A percentile compares a stretch with the other conserved stretches of the same genome.
Conservation (phyloP, 2,888 invertebrate genomes). For the Eupithecia vulgata region DNA sequence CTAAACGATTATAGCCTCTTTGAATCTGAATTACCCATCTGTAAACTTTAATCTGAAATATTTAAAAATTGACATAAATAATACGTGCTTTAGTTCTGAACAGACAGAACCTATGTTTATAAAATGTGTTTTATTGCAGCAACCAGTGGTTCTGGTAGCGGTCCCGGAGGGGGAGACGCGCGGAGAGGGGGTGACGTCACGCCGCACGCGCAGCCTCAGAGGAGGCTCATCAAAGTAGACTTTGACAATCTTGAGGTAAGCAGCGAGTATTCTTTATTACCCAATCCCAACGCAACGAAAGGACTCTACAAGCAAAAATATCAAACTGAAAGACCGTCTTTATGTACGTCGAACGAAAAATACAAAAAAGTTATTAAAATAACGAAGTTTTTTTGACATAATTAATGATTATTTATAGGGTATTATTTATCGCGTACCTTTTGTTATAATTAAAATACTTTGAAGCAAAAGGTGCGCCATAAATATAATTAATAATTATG, state of each 20-base stretch:
- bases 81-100: not conserved
- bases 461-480: no score
- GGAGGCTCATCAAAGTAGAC: conserved; percentile 93
- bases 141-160: conserved; percentile 71
- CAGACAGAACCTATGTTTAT: not conserved
- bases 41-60: not conserved
- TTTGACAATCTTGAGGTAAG: conserved; percentile 89
- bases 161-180: conserved; percentile 75
- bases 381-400: no score
- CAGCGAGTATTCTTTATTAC: not conserved
- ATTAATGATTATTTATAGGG: no score
- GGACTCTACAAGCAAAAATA: not conserved
- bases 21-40: not conserved
- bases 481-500: no score
- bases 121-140: conserved; percentile 62
- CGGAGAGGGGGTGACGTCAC: conserved; percentile 85
- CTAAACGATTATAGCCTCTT: no score
- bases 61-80: not conserved
- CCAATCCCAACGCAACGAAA: no score
- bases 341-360: no score
- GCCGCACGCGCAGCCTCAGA: conserved; percentile 78
- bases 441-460: no score
- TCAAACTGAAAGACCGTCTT: not conserved
- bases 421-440: no score
- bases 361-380: no score